A percentile compares a stretch with the other conserved stretches of the same genome.
phyloP scores from a whole-genome alignment of 2,113 vertebrate species.

The Planiliza haematocheilus region DNA sequence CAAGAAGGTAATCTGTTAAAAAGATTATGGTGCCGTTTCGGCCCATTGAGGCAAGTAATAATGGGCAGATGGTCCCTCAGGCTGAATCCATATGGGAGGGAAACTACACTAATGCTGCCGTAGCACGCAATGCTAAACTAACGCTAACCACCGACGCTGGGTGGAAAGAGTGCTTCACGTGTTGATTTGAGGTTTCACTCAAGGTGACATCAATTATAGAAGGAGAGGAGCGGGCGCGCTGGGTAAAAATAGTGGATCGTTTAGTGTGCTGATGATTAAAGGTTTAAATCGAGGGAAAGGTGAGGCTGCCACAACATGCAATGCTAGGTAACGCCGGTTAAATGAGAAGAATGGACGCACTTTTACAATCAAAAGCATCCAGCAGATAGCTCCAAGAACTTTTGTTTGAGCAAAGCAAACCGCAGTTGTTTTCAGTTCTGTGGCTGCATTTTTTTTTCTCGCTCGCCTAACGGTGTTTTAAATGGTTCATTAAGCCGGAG shows the following conservation, averaged over 20 bases:
- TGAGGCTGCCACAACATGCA: not conserved
- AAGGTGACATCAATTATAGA: not conserved
- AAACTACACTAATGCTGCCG: conserved; percentile 66
- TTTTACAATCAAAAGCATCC: not conserved
- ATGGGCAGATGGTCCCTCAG: conserved; percentile 76
- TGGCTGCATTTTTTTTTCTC: not conserved
- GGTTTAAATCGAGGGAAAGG: not conserved
- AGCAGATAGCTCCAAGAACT: not conserved
- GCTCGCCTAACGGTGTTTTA: too few species aligned
- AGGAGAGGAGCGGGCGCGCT: not conserved
- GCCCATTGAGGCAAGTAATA: conserved; percentile 77
- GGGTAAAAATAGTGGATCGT: not conserved
- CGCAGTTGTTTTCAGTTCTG: not conserved
- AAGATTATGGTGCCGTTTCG: conserved; percentile 74
- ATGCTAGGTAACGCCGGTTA: not conserved
- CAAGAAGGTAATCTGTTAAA: conserved; percentile 76
- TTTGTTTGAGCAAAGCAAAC: too few species aligned
- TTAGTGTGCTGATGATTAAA: not conserved
- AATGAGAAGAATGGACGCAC: not conserved
- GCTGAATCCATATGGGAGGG: conserved; percentile 72
- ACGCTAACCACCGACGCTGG: conserved; percentile 45
- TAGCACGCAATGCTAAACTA: conserved; percentile 69
- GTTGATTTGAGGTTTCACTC: conserved; percentile 11
- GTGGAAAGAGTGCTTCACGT: conserved; percentile 14
- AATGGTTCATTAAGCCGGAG: not conserved